Conservation (phyloP, 2,888 invertebrate species). For the Clanis bilineata region DNA sequence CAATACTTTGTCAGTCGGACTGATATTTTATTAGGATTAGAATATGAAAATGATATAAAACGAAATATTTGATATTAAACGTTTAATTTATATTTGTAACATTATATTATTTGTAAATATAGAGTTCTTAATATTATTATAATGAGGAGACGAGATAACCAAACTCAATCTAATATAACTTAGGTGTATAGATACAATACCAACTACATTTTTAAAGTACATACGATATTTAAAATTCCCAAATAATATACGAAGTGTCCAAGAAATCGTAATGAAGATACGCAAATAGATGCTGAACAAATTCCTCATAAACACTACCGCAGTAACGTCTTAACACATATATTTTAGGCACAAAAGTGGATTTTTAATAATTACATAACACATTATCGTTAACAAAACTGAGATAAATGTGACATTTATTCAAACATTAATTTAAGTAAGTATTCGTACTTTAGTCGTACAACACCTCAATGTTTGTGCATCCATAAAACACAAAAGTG, state of each 20-base stretch:
- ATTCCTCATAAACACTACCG: constrained; percentile 54
- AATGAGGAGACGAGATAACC: constrained; percentile 72
- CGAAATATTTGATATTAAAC: constrained; percentile 62
- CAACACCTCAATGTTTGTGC: constrained; percentile 14
- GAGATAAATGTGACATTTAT: constrained; percentile 42
- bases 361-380: constrained; percentile 58
- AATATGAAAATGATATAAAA: background rate
- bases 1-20: background rate
- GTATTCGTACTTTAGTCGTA: background rate
- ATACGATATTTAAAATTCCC: constrained; percentile 62
- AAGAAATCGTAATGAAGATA: constrained; percentile 15
- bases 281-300: constrained; percentile 26
- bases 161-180: constrained; percentile 73
- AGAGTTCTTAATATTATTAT: constrained; percentile 74
- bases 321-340: constrained; percentile 65
- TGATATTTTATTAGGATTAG: background rate
- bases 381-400: constrained; percentile 67
- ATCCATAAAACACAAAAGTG: constrained; percentile 41
- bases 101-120: constrained; percentile 83
- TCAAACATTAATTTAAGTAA: constrained; percentile 2
- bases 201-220: constrained; percentile 63
- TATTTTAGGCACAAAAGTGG: constrained; percentile 73
- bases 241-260: constrained; percentile 48
- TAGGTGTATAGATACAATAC: constrained; percentile 62
- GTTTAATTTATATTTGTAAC: constrained; percentile 81